A percentile compares a stretch with the other conserved stretches of the same genome.
These are phyloP conservation scores for Drosophila leonis DNA, from an alignment of 2,888 invertebrate genomes.

Conservation along the genomic window DNA sequence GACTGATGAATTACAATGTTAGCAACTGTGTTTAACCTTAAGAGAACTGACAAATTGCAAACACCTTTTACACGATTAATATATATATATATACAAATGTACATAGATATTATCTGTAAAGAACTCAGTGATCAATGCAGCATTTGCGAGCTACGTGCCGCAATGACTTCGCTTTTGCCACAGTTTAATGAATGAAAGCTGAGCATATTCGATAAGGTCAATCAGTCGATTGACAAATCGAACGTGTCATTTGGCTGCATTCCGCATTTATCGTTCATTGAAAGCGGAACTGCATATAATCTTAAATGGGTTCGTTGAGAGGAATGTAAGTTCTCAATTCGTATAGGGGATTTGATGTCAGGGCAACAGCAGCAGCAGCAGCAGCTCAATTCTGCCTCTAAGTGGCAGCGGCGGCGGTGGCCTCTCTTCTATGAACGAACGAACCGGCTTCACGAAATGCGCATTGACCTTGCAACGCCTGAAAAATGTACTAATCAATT, in stretches of 20 bases:
- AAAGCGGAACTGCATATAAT: constrained; percentile 37
- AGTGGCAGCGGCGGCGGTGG: constrained; percentile 7
- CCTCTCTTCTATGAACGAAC: constrained; percentile 32
- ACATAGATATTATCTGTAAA: not conserved
- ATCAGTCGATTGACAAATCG: constrained; percentile 9
- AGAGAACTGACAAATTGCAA: not conserved
- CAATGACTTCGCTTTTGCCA: not conserved
- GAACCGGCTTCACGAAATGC: constrained; percentile 56
- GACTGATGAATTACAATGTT: constrained; percentile 32
- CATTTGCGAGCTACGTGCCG: constrained; percentile 21
- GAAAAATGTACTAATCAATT: constrained; percentile 49
- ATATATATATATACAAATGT: no score
- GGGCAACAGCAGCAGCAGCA: constrained; percentile 17
- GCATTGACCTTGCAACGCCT: constrained; percentile 68
- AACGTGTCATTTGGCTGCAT: constrained; percentile 31
- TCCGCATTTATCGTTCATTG: constrained; percentile 14
- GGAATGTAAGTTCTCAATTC: constrained; percentile 19
- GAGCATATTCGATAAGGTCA: constrained; percentile 23
- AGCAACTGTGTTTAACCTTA: constrained; percentile 33
- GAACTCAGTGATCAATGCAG: not conserved
- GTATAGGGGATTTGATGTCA: constrained; percentile 29
- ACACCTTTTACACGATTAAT: constrained; percentile 6
- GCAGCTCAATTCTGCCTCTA: constrained; percentile 29
- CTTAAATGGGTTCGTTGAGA: not conserved
- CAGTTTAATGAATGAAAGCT: constrained; percentile 33